Evolutionary conservation across 2,797 vertebrate genomes (phyloP), one percentile per base, ranked within the genome.

Genomic region (Alfaro cultratus): DNA sequence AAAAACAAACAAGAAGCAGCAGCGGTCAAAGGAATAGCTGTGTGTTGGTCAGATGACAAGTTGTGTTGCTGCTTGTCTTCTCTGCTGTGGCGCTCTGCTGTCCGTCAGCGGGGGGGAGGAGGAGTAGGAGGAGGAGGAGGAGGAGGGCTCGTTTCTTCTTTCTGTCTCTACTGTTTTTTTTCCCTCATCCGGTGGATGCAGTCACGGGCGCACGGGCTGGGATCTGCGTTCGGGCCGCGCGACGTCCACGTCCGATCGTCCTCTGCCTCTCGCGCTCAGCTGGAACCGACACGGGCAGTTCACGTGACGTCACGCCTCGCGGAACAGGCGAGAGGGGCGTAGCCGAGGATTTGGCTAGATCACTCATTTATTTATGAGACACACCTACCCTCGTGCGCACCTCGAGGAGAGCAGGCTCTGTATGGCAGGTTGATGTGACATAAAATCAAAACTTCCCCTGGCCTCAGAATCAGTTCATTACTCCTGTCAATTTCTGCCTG

Each of bases 221-320:
- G 85, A 89, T 87, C 84, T 91, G 93, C 87, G 92, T 89, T 93
- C 81, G 84, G 88, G 91, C 92, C 85, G 94, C 79, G 91, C 91
- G 90, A 91, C 90, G 85, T 90, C 86, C 90, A 89, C 86, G 87
- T 88, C 83, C 85, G 55, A 82, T 41, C 31, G 82, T 83, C 84
- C 83, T 85, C 86, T 81, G 80, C 74, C 77, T 79, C 78, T 77
- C 62, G 51, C 88, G 80, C 95, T 96, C 95, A 96, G 96, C 95
- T 96, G 96, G 95, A 96, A 92, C 93, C 81, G 93, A 96, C 96
- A 96, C 95, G 95, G 93, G 95, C 86, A 87, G 89, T 91, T 95
- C 95, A 94, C 93, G 95, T 96, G 96, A 96, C 96, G 96, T 96
- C 96, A 96, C 94, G 83, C 80, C 93, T 83, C 91, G 79, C 85